Percentiles rank a stretch among this genome's conserved stretches.
Conservation (phyloP, 2,113 vertebrate species). For the Rhynchomys soricoides region DNA sequence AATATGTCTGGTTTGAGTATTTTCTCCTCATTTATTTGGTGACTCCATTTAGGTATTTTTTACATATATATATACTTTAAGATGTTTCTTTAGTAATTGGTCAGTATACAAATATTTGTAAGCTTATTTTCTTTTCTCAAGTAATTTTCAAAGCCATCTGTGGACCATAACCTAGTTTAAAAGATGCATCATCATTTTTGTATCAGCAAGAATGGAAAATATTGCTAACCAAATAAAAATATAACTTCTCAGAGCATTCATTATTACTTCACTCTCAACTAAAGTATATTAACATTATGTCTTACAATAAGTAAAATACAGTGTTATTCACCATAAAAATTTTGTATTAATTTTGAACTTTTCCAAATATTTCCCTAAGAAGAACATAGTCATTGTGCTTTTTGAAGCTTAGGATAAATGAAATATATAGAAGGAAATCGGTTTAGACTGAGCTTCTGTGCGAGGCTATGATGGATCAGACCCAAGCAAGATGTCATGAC, state of each 20-base stretch:
- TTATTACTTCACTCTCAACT: neutral
- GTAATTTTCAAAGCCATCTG: neutral
- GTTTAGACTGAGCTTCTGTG: neutral
- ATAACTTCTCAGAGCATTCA: neutral
- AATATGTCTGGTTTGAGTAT: neutral
- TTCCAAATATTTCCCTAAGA: neutral
- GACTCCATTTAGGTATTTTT: neutral
- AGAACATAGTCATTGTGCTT: neutral
- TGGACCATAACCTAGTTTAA: neutral
- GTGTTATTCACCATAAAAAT: neutral
- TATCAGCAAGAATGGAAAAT: neutral
- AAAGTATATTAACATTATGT: neutral
- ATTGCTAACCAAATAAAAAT: neutral
- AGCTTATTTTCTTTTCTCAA: slow-evolving; percentile 1
- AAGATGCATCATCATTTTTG: neutral
- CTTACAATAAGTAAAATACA: neutral
- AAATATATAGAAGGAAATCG: neutral
- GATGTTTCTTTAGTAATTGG: neutral
- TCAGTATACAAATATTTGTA: neutral
- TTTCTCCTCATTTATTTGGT: neutral
- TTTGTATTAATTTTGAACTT: neutral
- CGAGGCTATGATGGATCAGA: neutral
- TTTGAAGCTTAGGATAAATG: neutral
- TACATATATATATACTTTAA: neutral
- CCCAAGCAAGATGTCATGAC: neutral